Base-by-base conservation (phyloP, 2,888 invertebrate species). In the Dexiosoma caninum region DNA sequence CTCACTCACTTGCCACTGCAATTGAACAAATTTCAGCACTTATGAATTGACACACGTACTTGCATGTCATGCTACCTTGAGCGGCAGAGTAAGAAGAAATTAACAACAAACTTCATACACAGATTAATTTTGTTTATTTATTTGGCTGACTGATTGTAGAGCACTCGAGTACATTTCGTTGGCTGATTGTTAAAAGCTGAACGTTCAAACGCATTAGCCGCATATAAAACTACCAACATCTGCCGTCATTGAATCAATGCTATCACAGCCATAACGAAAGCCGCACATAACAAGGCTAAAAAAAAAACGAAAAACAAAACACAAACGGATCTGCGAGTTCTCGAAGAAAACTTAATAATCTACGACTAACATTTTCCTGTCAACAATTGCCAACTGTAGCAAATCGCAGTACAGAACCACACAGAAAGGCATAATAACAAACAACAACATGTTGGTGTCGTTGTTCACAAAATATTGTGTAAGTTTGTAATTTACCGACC, bases 381-480 rank as follows among this genome's bases (percentile, higher is more conserved):
- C 40, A 21, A 62, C 19, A 44, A 32, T 46, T 32, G 59, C 8
- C 27, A 69, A 40, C 27, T 59, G 44, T 46, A 7, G 30, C n/a
- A 64, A 32, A 60, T 35, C 49, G 37, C 69, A 10, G 2, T 14
- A 46, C 46, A 51, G 35, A 9, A 66, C 55, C 8, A 70, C 46
- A 32, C 37, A 12, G 51, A 64, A 46, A 40, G 9, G 32, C 49
- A 77, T n/a, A n/a, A n/a, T n/a, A n/a, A n/a, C n/a, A n/a, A n/a
- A n/a, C n/a, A n/a, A n/a, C n/a, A n/a, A 44, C 10, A 81, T 81
- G 81, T 42, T 81, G 14, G 10, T 62, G 23, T 35, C 64, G 37
- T 51, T 69, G 42, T 74, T 77, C n/a, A 77, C 64, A 70, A 81
- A 81, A 64, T 76, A 57, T 78, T 80, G 76, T 71, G 84, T 83